These are phyloP conservation scores for Timandra comae DNA, from an alignment of 2,888 invertebrate genomes.

Conservation along the genomic window DNA sequence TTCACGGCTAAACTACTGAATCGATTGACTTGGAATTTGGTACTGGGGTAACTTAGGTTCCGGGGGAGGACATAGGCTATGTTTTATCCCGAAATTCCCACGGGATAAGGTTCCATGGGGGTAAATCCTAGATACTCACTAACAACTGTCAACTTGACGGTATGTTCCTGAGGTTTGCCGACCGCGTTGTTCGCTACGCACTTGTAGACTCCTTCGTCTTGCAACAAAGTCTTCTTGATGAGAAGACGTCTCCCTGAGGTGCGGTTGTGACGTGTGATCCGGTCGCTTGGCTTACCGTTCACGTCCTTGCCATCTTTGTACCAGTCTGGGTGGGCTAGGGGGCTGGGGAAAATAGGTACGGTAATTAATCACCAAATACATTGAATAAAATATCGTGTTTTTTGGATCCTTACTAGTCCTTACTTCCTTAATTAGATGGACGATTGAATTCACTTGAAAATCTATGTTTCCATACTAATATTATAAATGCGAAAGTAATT, in stretches of 20 bases:
- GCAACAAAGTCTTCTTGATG: constrained; percentile 42
- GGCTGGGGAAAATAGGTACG: constrained; percentile 33
- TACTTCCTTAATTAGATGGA: too few species aligned
- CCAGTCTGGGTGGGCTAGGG: constrained; percentile 51
- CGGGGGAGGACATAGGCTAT: background rate
- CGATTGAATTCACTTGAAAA: too few species aligned
- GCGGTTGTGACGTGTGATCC: constrained; percentile 55
- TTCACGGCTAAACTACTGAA: too few species aligned
- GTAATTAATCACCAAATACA: too few species aligned
- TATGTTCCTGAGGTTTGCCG: constrained; percentile 42
- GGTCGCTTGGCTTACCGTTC: constrained; percentile 33
- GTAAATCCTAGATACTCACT: constrained; percentile 38
- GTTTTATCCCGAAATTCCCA: background rate
- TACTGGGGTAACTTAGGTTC: too few species aligned
- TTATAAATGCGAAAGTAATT: too few species aligned
- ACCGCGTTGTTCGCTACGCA: constrained; percentile 49
- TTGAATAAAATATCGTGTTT: too few species aligned
- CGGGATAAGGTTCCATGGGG: too few species aligned
- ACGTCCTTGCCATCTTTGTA: constrained; percentile 48
- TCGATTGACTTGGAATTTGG: too few species aligned
- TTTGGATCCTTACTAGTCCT: too few species aligned
- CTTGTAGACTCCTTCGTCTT: constrained; percentile 50
- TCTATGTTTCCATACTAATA: too few species aligned
- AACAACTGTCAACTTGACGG: constrained; percentile 45
- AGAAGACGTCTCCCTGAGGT: constrained; percentile 53